Evolutionary conservation across 2,113 vertebrate species (phyloP).

Genomic region (Phalacrocorax carbo): DNA sequence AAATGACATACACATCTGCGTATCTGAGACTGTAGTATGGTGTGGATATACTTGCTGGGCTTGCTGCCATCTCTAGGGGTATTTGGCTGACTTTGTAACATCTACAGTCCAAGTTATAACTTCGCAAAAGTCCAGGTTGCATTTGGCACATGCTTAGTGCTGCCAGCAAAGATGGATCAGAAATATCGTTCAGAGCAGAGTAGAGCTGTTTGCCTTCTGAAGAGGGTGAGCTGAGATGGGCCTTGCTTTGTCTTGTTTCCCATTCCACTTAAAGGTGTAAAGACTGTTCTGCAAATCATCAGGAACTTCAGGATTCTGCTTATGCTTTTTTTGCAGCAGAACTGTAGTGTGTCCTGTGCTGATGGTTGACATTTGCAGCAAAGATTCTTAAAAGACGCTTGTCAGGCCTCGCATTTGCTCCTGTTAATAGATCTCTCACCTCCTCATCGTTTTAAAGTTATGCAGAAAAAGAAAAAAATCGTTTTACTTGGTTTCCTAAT

Average conservation of each 20-base stretch:
- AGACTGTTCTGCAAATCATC: not conserved
- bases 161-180: not conserved
- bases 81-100: slow-evolving; percentile 2
- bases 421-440: rapidly evolving
- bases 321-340: not conserved
- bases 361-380: not conserved
- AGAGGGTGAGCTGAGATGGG: not conserved
- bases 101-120: not conserved
- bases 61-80: slow-evolving; percentile 10
- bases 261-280: not conserved
- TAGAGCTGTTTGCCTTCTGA: not conserved
- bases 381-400: not conserved
- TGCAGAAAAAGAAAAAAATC: not conserved
- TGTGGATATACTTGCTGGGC: slow-evolving; percentile 19
- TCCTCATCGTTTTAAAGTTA: not conserved
- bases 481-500: not conserved
- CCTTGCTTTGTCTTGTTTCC: not conserved
- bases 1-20: not conserved
- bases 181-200: not conserved
- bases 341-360: not conserved
- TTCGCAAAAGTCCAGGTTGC: not conserved
- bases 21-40: not conserved
- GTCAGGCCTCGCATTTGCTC: not conserved
- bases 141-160: not conserved
- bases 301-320: not conserved